These are phyloP conservation scores for Cyrtodaria siliqua DNA, from an alignment of 2,888 invertebrate genomes.

Conservation along the genomic window DNA sequence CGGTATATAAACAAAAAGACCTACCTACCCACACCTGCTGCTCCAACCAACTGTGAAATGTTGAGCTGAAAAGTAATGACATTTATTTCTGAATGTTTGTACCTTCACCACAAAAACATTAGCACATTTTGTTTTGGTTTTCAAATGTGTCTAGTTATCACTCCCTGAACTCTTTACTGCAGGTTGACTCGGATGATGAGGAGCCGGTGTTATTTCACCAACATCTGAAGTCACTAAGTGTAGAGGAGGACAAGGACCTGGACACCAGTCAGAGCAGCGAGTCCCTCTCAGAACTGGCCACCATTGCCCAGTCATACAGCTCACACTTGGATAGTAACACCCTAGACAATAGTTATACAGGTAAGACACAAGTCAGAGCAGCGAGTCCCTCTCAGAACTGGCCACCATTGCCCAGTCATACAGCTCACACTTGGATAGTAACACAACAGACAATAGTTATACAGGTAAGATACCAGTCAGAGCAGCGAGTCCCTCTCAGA, in stretches of 20 bases:
- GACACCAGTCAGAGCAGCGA: slow-evolving; percentile 77
- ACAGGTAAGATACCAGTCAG: slow-evolving; percentile 72
- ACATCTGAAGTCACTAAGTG: slow-evolving; percentile 64
- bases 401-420: neutral
- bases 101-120: no score
- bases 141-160: no score
- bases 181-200: slow-evolving; percentile 82
- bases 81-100: no score
- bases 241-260: slow-evolving; percentile 80
- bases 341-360: slow-evolving; percentile 10
- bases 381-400: slow-evolving; percentile 35
- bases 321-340: slow-evolving; percentile 7
- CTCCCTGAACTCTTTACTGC: slow-evolving; percentile 73
- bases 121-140: no score
- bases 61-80: no score
- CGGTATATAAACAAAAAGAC: no score
- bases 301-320: neutral
- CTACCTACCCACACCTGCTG: no score
- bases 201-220: slow-evolving; percentile 81
- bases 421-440: slow-evolving; percentile 6
- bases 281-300: neutral
- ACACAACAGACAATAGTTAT: slow-evolving; percentile 12
- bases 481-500: no score
- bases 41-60: no score
- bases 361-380: slow-evolving; percentile 74